Conservation (phyloP, 2,113 vertebrate genomes). For the Motacilla alba region DNA sequence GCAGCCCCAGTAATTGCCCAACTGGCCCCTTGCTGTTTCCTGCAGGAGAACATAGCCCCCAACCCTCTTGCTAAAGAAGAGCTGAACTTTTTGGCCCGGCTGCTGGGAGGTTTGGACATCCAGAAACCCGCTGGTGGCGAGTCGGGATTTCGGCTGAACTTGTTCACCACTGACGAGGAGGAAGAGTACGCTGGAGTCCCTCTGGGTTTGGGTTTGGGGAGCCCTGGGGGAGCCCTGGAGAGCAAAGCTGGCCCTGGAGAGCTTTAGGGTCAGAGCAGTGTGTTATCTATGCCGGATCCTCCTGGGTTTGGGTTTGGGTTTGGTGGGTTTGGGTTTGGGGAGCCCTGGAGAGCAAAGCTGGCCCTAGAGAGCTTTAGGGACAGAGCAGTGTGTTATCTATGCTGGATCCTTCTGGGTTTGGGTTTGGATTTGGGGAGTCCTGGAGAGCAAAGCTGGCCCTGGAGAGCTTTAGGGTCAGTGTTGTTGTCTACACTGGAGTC, state of each 20-base stretch:
- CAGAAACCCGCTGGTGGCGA: constrained; percentile 78
- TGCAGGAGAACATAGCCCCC: constrained; percentile 84
- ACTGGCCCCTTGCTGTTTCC: neutral
- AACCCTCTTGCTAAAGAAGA: constrained; percentile 97
- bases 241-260: neutral
- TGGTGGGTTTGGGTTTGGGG: too few species aligned
- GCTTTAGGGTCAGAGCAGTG: neutral
- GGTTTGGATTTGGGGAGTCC: too few species aligned
- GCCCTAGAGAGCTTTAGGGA: too few species aligned
- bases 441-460: too few species aligned
- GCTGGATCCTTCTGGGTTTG: too few species aligned
- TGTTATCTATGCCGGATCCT: too few species aligned
- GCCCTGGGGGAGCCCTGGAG: neutral
- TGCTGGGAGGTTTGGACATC: constrained; percentile 89
- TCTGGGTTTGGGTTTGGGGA: neutral
- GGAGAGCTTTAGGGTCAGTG: too few species aligned
- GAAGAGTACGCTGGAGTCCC: constrained; percentile 83
- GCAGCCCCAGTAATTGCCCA: neutral
- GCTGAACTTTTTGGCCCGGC: constrained; percentile 88
- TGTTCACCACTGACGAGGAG: constrained; percentile 92
- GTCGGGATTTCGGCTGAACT: constrained; percentile 86
- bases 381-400: too few species aligned
- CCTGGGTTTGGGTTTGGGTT: too few species aligned
- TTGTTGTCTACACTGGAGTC: too few species aligned
- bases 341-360: too few species aligned